Conservation (phyloP, 2,797 vertebrate genomes). For the Gymnocypris eckloni region DNA sequence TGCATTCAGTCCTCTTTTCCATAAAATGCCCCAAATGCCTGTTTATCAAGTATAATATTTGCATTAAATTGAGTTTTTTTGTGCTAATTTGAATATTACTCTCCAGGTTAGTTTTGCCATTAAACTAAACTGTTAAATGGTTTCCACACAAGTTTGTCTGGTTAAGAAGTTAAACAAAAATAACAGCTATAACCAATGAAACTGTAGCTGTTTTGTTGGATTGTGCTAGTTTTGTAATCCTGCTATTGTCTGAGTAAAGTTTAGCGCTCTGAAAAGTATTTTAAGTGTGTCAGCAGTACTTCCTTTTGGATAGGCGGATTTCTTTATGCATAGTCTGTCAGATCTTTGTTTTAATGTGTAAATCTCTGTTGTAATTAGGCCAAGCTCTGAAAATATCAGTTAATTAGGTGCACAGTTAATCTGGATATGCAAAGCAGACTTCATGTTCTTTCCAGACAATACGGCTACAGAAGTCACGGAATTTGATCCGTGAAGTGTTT, state of each 20-base stretch:
- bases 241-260: not conserved
- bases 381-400: conserved; percentile 67
- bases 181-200: not conserved
- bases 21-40: conserved; percentile 76
- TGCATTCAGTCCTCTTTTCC: conserved; percentile 72
- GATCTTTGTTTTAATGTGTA: conserved; percentile 47
- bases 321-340: conserved; percentile 30
- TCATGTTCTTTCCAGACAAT: conserved; percentile 49
- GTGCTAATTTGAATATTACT: conserved; percentile 40
- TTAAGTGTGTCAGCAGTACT: conserved; percentile 38
- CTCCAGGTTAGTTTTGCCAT: conserved; percentile 39
- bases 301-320: conserved; percentile 27
- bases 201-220: not conserved
- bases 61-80: conserved; percentile 69
- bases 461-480: conserved; percentile 60
- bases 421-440: conserved; percentile 80
- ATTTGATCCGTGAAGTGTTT: conserved; percentile 74
- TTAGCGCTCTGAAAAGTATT: conserved; percentile 31
- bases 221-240: not conserved
- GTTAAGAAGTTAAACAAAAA: not conserved
- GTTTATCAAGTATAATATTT: conserved; percentile 78
- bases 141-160: not conserved
- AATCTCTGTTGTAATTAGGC: conserved; percentile 67
- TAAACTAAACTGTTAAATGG: not conserved
- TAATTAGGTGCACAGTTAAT: conserved; percentile 82